A percentile compares a stretch with the other conserved stretches of the same genome.
Evolutionary conservation across 2,888 invertebrate genomes (phyloP).

Genomic region (Itoplectis maculator): DNA sequence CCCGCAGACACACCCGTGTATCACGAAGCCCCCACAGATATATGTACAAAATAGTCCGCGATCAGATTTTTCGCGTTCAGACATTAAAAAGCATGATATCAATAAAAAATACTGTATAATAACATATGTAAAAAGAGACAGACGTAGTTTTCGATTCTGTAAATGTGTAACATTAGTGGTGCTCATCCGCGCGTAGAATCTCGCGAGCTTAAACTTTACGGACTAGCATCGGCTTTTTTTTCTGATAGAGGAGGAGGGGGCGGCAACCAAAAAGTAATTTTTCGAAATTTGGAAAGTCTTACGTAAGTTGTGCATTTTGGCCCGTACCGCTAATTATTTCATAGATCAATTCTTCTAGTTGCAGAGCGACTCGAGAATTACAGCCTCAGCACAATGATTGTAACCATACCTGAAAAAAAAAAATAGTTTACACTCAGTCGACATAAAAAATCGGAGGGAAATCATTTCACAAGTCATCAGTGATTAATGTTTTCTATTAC

Average conservation of each 20-base stretch:
- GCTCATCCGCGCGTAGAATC: conserved; percentile 57
- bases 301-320: conserved; percentile 68
- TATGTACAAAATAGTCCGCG: conserved; percentile 62
- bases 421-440: too few relatives aligned
- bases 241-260: conserved; percentile 65
- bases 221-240: conserved; percentile 78
- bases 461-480: neutral
- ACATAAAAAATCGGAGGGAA: conserved; percentile 49
- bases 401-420: conserved; percentile 83
- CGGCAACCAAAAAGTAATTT: conserved; percentile 39
- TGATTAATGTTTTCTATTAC: neutral
- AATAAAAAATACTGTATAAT: conserved; percentile 65
- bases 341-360: conserved; percentile 46
- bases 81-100: conserved; percentile 62
- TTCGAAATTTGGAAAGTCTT: conserved; percentile 63
- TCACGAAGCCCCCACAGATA: conserved; percentile 43
- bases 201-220: conserved; percentile 71
- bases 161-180: conserved; percentile 52
- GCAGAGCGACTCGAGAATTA: conserved; percentile 68
- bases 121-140: conserved; percentile 40
- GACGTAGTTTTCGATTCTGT: conserved; percentile 47
- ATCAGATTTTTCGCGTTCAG: conserved; percentile 51
- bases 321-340: conserved; percentile 57
- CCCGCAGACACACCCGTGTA: conserved; percentile 46
- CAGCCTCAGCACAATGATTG: conserved; percentile 82